Percentiles rank a stretch among this genome's conserved stretches.
phyloP scores from a whole-genome alignment of 2,888 invertebrate species.

The Xylocampa areola region DNA sequence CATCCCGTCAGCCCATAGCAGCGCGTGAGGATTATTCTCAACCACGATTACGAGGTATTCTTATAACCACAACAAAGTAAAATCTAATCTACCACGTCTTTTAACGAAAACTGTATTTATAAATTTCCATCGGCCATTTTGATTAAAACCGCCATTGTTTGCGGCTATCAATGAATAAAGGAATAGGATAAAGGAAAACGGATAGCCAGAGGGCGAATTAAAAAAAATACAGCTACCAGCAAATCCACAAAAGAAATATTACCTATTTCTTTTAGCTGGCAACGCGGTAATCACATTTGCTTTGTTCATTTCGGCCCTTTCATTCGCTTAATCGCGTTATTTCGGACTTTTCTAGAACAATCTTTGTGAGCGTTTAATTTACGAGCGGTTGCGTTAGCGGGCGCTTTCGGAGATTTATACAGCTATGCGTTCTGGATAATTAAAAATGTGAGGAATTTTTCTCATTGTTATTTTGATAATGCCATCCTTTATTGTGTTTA shows the following conservation, averaged over 20 bases:
- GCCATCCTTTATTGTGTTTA: slow-evolving; percentile 52
- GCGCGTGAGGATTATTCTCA: slow-evolving; percentile 16
- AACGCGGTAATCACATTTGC: slow-evolving; percentile 88
- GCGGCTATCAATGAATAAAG: slow-evolving; percentile 63
- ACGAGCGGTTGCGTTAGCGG: slow-evolving; percentile 58
- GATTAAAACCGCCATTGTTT: slow-evolving; percentile 59
- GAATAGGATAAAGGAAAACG: slow-evolving; percentile 62
- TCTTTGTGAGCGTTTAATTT: slow-evolving; percentile 65
- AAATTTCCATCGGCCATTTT: slow-evolving; percentile 57
- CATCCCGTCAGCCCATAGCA: slow-evolving; percentile 2
- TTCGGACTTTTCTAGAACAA: slow-evolving; percentile 80
- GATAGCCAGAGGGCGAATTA: slow-evolving; percentile 64
- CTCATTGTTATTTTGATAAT: slow-evolving; percentile 53
- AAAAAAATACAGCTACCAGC: slow-evolving; percentile 64
- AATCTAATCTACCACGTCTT: slow-evolving; percentile 18
- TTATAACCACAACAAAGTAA: slow-evolving; percentile 10
- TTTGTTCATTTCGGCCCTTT: slow-evolving; percentile 88
- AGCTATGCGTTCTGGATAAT: slow-evolving; percentile 53
- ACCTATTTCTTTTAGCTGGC: slow-evolving; percentile 86
- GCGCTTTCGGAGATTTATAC: slow-evolving; percentile 44
- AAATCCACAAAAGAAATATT: slow-evolving; percentile 84
- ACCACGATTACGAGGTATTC: slow-evolving; percentile 6
- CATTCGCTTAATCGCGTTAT: slow-evolving; percentile 89
- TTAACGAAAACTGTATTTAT: slow-evolving; percentile 43
- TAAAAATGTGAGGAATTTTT: slow-evolving; percentile 53